Conservation (phyloP, 92 coral and sea anemone species). For the Galaxea fascicularis region DNA sequence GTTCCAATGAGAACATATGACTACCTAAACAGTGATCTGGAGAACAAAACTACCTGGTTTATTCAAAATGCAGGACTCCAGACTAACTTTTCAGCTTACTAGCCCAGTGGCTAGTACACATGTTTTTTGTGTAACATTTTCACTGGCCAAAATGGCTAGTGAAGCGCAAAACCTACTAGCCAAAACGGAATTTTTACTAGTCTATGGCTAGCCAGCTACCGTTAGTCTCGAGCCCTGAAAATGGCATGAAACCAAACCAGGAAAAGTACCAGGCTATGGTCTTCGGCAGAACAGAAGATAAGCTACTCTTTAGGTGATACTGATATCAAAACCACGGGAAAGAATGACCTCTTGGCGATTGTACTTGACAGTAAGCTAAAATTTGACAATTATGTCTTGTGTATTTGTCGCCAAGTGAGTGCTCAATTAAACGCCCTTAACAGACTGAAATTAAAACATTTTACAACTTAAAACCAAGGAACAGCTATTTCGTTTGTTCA, state of each 20-base stretch:
- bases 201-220: too few species aligned
- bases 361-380: conserved; percentile 52
- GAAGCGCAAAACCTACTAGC: too few species aligned
- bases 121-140: too few species aligned
- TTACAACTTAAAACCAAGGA: conserved; percentile 62
- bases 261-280: conserved; percentile 58
- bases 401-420: conserved; percentile 65
- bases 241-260: conserved; percentile 48
- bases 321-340: conserved; percentile 13
- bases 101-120: too few species aligned
- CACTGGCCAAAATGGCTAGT: too few species aligned
- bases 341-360: conserved; percentile 32
- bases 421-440: too few species aligned
- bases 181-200: too few species aligned
- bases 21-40: too few species aligned
- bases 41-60: conserved; percentile 41
- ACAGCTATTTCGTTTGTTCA: conserved; percentile 62
- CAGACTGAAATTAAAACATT: conserved; percentile 64
- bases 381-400: conserved; percentile 52
- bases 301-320: conserved; percentile 18
- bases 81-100: too few species aligned
- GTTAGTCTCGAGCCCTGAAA: too few species aligned
- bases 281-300: conserved; percentile 33
- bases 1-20: too few species aligned
- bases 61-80: too few species aligned